phyloP scores from a whole-genome alignment of 2,797 vertebrate genomes.

The Dicrostonyx torquatus region DNA sequence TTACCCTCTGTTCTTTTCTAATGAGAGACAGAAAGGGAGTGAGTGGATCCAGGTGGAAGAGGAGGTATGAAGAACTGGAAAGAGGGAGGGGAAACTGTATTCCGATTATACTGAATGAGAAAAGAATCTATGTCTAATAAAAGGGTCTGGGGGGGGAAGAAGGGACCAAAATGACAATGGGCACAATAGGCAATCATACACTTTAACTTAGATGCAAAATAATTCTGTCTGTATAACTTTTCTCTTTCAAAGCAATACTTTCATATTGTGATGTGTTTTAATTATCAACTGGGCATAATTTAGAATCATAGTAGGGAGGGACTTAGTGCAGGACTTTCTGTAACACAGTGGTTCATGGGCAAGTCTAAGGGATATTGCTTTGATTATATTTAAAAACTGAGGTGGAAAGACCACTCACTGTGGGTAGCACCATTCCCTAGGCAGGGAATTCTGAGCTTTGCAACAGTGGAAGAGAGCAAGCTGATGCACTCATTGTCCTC shows the following conservation, averaged over 20 bases:
- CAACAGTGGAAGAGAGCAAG: neutral
- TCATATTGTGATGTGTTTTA: neutral
- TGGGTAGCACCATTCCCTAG: neutral
- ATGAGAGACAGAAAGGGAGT: neutral
- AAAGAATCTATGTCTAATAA: neutral
- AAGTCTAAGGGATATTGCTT: neutral
- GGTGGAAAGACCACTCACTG: neutral
- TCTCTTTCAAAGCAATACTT: neutral
- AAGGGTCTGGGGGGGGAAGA: neutral
- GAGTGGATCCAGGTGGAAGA: neutral
- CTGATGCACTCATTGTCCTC: too few species aligned
- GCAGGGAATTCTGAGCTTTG: neutral
- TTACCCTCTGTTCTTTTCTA: neutral
- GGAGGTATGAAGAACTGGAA: neutral
- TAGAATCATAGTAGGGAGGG: neutral
- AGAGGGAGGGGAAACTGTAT: neutral
- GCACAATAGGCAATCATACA: neutral
- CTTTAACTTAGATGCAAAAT: slow-evolving; percentile 14
- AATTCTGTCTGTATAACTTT: neutral
- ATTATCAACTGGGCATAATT: neutral
- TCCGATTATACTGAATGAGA: neutral
- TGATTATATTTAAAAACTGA: neutral
- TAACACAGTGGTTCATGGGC: neutral
- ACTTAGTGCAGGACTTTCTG: neutral
- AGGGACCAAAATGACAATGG: neutral